Evolutionary conservation across 2,113 vertebrate species (phyloP).

Genomic region (Deroptyus accipitrinus): DNA sequence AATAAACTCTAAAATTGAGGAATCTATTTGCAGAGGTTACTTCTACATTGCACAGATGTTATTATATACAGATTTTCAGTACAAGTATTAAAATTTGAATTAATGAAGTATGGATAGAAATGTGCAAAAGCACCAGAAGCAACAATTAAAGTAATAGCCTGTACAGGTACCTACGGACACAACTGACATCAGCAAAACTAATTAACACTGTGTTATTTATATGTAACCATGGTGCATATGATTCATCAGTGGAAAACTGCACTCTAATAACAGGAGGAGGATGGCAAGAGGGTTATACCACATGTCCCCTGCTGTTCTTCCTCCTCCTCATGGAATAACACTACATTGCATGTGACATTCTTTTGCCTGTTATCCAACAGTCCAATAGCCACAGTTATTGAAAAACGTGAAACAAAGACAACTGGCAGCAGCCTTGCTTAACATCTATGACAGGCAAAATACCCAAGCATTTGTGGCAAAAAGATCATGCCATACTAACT

Average conservation of each 20-base stretch:
- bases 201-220: neutral
- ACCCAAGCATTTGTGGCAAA: neutral
- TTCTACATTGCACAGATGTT: neutral
- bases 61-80: neutral
- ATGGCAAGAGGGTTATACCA: neutral
- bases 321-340: neutral
- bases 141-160: neutral
- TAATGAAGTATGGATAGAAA: neutral
- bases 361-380: neutral
- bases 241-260: neutral
- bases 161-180: neutral
- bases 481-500: neutral
- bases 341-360: neutral
- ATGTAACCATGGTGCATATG: neutral
- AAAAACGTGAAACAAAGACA: neutral
- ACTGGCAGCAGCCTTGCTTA: neutral
- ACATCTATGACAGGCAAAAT: neutral
- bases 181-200: neutral
- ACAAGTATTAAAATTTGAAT: neutral
- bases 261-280: neutral
- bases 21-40: neutral
- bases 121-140: neutral
- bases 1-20: neutral
- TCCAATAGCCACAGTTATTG: fast-evolving
- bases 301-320: neutral